Conservation (phyloP, 2,113 vertebrate species). For the human region GRCh38 chr7:46118501-46119000, state of each 20-base stretch:
- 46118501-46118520: neutral
- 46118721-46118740: neutral
- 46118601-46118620: neutral
- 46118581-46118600: neutral
- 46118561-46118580: neutral
- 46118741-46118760: neutral
- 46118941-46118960: neutral
- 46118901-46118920: neutral
- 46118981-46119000: neutral
- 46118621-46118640: neutral
- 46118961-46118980: neutral
- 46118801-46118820: neutral
- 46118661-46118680: neutral
- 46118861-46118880: neutral
- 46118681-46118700: neutral
- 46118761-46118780: neutral
- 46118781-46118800: neutral
- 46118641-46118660: neutral
- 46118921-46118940: neutral
- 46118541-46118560: neutral
- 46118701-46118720: neutral
- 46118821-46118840: neutral
- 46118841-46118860: neutral
- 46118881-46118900: neutral
- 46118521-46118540: neutral